phyloP scores from a whole-genome alignment of 2,113 vertebrate genomes.

The Salminus brasiliensis region DNA sequence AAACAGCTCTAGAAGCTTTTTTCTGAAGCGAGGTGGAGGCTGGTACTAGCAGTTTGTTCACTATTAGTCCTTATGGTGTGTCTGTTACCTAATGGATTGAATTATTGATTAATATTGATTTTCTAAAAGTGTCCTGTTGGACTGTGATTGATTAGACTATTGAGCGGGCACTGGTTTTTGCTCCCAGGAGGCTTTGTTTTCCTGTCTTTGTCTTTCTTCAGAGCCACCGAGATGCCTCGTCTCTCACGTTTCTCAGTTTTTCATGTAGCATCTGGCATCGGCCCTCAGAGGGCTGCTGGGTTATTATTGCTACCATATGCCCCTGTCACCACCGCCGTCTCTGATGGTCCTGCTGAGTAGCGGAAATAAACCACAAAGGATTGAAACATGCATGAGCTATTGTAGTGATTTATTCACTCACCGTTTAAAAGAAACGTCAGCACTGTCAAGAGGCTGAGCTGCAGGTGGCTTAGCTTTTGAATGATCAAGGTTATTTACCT shows the following conservation, averaged over 20 bases:
- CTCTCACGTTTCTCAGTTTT: constrained; percentile 12
- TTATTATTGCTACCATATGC: constrained; percentile 12
- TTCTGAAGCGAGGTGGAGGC: neutral
- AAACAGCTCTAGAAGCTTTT: neutral
- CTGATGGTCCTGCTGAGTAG: constrained; percentile 9
- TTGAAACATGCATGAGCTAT: neutral
- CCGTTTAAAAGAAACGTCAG: neutral
- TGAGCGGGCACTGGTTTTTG: neutral
- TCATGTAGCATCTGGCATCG: neutral
- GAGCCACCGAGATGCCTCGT: neutral
- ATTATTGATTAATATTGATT: constrained; percentile 21
- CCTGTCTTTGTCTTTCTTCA: neutral
- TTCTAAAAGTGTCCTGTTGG: neutral
- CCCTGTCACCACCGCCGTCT: neutral
- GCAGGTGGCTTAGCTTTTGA: neutral
- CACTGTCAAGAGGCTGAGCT: neutral
- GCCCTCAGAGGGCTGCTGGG: neutral
- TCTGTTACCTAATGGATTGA: neutral
- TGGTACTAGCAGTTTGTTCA: no score
- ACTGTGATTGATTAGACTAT: neutral
- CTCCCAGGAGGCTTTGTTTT: neutral
- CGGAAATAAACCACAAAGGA: constrained; percentile 4
- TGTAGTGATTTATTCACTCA: neutral
- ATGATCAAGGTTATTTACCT: neutral
- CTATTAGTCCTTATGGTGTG: neutral